These are phyloP conservation scores for Portevinia maculata DNA, from an alignment of 2,888 invertebrate genomes.

Conservation along the genomic window DNA sequence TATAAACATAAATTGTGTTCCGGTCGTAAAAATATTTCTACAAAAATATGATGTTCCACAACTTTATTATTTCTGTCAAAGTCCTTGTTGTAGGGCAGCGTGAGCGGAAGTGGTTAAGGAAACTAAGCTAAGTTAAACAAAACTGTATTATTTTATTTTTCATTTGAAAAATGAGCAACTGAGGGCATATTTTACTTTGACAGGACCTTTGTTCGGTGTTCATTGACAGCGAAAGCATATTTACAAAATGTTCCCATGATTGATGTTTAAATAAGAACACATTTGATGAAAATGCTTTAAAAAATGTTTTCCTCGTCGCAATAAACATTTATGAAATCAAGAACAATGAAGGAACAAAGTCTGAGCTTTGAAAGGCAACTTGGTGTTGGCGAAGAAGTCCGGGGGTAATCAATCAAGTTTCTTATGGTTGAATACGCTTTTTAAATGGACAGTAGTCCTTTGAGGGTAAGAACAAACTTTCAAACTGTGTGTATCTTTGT, in stretches of 20 bases:
- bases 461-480: slow-evolving; percentile 5
- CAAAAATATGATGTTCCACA: slow-evolving; percentile 13
- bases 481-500: slow-evolving; percentile 4
- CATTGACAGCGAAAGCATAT: slow-evolving; percentile 48
- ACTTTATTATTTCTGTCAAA: slow-evolving; percentile 35
- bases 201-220: slow-evolving; percentile 47
- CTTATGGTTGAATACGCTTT: slow-evolving; percentile 33
- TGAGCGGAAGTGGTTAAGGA: slow-evolving; percentile 5
- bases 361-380: background rate
- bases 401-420: slow-evolving; percentile 63
- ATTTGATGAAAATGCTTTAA: slow-evolving; percentile 19
- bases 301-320: slow-evolving; percentile 16
- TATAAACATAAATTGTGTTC: slow-evolving; percentile 65
- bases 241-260: slow-evolving; percentile 55
- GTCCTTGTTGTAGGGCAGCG: slow-evolving; percentile 18
- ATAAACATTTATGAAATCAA: slow-evolving; percentile 28
- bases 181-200: slow-evolving; percentile 47
- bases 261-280: slow-evolving; percentile 48
- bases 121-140: slow-evolving; percentile 43
- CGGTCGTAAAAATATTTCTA: slow-evolving; percentile 45
- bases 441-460: slow-evolving; percentile 12
- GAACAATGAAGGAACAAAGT: slow-evolving; percentile 17
- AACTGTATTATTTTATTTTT: background rate
- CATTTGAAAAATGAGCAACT: slow-evolving; percentile 16
- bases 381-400: background rate